phyloP scores from a whole-genome alignment of 2,113 vertebrate species.

The Ceuthmochares aereus region DNA sequence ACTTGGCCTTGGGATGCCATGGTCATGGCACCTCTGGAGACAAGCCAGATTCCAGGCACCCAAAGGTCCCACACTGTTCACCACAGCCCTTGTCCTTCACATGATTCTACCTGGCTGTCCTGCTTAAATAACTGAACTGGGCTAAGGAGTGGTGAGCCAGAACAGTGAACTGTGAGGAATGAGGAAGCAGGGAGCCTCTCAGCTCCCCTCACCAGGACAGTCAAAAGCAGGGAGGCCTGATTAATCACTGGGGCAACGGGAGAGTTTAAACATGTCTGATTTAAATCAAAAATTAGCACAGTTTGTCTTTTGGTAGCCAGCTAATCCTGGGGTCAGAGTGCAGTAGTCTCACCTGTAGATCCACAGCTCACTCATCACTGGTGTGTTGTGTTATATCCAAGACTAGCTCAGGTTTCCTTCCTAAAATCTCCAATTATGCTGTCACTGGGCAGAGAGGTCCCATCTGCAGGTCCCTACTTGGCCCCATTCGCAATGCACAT shows the following conservation, averaged over 20 bases:
- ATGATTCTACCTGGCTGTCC: background rate
- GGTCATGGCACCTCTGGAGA: background rate
- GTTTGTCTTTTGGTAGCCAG: background rate
- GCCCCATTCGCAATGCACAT: rapidly evolving
- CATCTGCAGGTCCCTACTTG: rapidly evolving
- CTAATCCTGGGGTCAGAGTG: background rate
- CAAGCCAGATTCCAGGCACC: background rate
- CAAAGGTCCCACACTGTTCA: background rate
- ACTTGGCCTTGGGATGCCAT: constrained; percentile 42
- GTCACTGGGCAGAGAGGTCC: background rate
- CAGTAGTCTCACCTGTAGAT: background rate
- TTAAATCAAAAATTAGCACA: background rate
- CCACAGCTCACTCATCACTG: background rate
- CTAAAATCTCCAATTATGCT: background rate
- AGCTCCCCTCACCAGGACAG: background rate
- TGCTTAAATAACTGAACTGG: constrained; percentile 45
- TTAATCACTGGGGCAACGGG: background rate
- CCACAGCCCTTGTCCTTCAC: background rate
- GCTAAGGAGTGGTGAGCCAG: constrained; percentile 13
- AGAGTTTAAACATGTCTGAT: background rate
- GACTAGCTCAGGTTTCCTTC: background rate
- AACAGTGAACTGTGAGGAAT: constrained; percentile 13
- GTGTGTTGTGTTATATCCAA: background rate
- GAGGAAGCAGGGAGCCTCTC: constrained; percentile 29
- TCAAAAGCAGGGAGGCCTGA: background rate